phyloP scores from a whole-genome alignment of 2,113 vertebrate species.

The Silurus meridionalis region DNA sequence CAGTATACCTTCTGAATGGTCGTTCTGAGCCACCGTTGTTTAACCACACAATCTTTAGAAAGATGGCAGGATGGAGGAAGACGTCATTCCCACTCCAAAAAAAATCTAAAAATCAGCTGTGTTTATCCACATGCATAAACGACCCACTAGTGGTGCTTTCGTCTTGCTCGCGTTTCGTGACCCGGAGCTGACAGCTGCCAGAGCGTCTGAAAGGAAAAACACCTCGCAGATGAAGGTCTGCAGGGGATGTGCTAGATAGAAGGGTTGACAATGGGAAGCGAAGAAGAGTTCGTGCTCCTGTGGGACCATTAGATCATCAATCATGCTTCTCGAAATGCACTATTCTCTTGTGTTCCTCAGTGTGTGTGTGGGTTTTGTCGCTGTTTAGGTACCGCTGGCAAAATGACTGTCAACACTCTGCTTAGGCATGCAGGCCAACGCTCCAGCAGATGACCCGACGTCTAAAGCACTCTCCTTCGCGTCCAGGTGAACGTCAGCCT shows the following conservation, averaged over 20 bases:
- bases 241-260: background rate
- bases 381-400: conserved; percentile 64
- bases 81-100: background rate
- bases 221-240: conserved; percentile 14
- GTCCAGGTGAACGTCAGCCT: conserved; percentile 71
- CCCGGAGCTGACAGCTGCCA: conserved; percentile 45
- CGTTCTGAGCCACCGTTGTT: conserved; percentile 63
- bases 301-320: conserved; percentile 77
- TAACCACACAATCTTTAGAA: conserved; percentile 62
- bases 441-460: conserved; percentile 55
- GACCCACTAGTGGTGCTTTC: conserved; percentile 1
- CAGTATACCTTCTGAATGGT: conserved; percentile 57
- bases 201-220: conserved; percentile 49
- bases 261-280: background rate
- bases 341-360: conserved; percentile 4
- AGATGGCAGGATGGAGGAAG: conserved; percentile 34
- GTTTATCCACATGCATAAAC: conserved; percentile 5
- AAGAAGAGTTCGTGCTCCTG: conserved; percentile 52
- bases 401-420: conserved; percentile 72
- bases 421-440: conserved; percentile 67
- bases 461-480: conserved; percentile 63
- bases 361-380: conserved; percentile 7
- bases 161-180: conserved; percentile 12
- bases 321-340: conserved; percentile 74
- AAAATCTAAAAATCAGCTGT: conserved; percentile 19